Conservation (phyloP, 2,888 invertebrate species). For the Eupithecia dodoneata region DNA sequence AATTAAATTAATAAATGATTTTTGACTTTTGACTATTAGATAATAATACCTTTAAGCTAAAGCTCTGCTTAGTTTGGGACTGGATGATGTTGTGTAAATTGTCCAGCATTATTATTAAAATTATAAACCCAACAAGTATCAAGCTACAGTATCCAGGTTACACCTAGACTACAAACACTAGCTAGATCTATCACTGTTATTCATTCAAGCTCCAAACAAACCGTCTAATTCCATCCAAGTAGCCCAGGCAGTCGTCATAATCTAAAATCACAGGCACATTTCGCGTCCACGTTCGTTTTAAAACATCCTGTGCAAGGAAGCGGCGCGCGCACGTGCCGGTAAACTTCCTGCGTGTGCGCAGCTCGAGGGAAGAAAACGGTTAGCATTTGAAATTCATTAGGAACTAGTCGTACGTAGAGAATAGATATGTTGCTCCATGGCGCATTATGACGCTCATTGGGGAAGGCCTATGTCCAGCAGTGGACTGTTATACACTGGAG, state of each 20-base stretch:
- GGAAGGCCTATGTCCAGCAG: too few relatives aligned
- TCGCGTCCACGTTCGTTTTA: slow-evolving; percentile 62
- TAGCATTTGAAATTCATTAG: slow-evolving; percentile 14
- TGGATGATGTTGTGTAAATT: too few relatives aligned
- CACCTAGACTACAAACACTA: background rate
- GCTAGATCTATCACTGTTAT: slow-evolving; percentile 11
- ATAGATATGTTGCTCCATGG: too few relatives aligned
- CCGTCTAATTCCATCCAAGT: slow-evolving; percentile 10
- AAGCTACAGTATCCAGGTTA: background rate
- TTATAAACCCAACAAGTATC: background rate
- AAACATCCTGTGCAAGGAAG: slow-evolving; percentile 81
- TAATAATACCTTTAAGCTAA: too few relatives aligned
- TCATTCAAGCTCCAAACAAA: slow-evolving; percentile 2
- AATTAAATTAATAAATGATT: too few relatives aligned
- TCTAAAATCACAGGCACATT: slow-evolving; percentile 31
- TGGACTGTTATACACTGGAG: too few relatives aligned
- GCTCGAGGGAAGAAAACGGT: slow-evolving; percentile 10
- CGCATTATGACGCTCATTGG: too few relatives aligned
- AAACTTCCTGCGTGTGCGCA: slow-evolving; percentile 68
- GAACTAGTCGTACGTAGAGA: background rate
- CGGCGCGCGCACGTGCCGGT: slow-evolving; percentile 77
- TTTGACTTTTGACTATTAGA: too few relatives aligned
- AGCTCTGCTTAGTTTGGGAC: too few relatives aligned
- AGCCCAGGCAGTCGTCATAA: slow-evolving; percentile 11
- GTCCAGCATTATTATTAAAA: too few relatives aligned